phyloP scores from a whole-genome alignment of 2,888 invertebrate genomes.

The Amphiduros pacificus region DNA sequence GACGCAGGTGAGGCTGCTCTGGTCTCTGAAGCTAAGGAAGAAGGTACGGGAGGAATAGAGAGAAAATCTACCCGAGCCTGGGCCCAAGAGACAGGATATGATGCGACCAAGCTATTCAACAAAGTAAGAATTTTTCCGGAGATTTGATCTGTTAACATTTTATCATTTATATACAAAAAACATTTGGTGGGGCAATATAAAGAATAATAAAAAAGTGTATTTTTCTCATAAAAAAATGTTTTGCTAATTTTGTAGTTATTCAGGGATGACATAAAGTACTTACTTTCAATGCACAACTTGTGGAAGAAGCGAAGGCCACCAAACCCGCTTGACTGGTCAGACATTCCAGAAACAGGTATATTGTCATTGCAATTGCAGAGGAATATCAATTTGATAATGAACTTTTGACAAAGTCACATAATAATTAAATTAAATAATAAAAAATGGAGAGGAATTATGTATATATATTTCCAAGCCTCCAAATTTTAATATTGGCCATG shows the following conservation, averaged over 20 bases:
- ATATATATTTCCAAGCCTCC: no score
- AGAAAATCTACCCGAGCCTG: slow-evolving; percentile 77
- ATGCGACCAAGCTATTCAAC: slow-evolving; percentile 81
- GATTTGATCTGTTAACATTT: no score
- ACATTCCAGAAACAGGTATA: slow-evolving; percentile 63
- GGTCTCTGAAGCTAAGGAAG: slow-evolving; percentile 61
- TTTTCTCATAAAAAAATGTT: no score
- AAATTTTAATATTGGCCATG: no score
- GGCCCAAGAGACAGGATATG: slow-evolving; percentile 83
- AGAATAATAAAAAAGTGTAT: no score
- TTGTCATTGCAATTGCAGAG: no score
- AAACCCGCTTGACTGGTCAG: slow-evolving; percentile 69
- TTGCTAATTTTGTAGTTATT: slow-evolving; percentile 68
- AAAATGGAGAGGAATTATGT: no score
- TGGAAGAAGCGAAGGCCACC: slow-evolving; percentile 90
- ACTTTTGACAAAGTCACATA: no score
- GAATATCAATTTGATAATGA: no score
- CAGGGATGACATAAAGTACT: slow-evolving; percentile 89
- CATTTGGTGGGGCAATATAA: no score
- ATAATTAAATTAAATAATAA: no score
- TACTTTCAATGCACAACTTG: slow-evolving; percentile 90
- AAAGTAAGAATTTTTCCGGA: slow-evolving; percentile 70
- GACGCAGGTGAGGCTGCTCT: slow-evolving; percentile 64
- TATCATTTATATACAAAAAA: no score
- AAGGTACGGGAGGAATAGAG: slow-evolving; percentile 42